These are phyloP conservation scores for Microtus pennsylvanicus DNA, from an alignment of 2,113 vertebrate genomes.

Conservation along the genomic window DNA sequence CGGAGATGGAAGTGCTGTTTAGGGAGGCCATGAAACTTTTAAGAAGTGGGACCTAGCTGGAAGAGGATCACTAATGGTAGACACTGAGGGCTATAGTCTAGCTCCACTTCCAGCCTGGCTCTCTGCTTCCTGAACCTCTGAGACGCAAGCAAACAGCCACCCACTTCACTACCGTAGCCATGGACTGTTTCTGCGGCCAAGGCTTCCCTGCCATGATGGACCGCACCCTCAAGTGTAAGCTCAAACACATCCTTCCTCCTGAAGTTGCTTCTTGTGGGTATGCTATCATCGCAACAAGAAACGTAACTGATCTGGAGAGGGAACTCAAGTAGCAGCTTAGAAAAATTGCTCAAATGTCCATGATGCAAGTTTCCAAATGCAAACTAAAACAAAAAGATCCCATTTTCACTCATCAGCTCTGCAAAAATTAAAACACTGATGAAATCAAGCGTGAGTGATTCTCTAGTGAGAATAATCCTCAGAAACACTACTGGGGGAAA, in stretches of 20 bases:
- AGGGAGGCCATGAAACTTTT: not conserved
- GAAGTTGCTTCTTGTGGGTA: not conserved
- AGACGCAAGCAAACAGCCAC: not conserved
- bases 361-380: conserved; percentile 32
- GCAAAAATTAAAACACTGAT: conserved; percentile 40
- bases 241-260: not conserved
- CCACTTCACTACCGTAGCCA: not conserved
- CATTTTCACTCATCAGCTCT: conserved; percentile 13
- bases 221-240: not conserved
- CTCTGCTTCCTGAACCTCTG: not conserved
- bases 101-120: not conserved
- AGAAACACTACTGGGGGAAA: not conserved
- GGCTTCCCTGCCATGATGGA: not conserved
- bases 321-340: conserved; percentile 3
- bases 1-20: not conserved
- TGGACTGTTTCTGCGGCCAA: not conserved
- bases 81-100: not conserved
- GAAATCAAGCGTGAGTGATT: not conserved
- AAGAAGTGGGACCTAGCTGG: not conserved
- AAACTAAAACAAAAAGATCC: conserved; percentile 55
- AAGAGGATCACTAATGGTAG: not conserved
- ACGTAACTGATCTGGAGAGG: not conserved
- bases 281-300: not conserved
- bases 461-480: not conserved
- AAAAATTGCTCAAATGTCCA: conserved; percentile 36